phyloP scores from a whole-genome alignment of 2,888 invertebrate species.

The Yponomeuta malinellus region DNA sequence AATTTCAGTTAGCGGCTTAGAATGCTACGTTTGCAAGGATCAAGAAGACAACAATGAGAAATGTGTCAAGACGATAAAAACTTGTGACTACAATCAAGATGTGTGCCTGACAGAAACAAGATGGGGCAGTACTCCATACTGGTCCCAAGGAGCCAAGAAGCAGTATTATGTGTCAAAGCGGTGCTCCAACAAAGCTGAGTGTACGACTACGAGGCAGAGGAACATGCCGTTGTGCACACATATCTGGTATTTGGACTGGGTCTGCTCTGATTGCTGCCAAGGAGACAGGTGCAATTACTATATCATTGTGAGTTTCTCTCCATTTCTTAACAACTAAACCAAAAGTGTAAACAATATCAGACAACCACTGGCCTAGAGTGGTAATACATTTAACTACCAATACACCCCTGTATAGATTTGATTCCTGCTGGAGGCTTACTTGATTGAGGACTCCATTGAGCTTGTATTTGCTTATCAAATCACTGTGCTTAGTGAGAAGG shows the following conservation, averaged over 20 bases:
- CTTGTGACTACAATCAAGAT: conserved; percentile 91
- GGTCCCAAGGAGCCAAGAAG: conserved; percentile 94
- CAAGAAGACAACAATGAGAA: conserved; percentile 96
- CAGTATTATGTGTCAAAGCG: conserved; percentile 95
- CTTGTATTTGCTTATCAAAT: too few relatives aligned
- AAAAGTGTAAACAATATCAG: neutral
- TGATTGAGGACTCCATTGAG: too few relatives aligned
- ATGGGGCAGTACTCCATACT: conserved; percentile 98
- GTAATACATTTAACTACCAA: too few relatives aligned
- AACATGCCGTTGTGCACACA: conserved; percentile 89
- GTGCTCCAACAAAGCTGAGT: conserved; percentile 88
- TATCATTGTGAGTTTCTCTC: conserved; percentile 86
- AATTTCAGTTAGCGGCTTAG: conserved; percentile 79
- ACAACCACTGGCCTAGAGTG: too few relatives aligned
- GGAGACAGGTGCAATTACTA: conserved; percentile 97
- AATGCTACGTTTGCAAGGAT: conserved; percentile 96
- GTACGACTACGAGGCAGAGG: conserved; percentile 81
- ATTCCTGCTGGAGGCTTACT: too few relatives aligned
- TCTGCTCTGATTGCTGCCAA: conserved; percentile 95
- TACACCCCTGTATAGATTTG: too few relatives aligned
- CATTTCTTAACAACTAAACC: neutral
- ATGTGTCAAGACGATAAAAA: conserved; percentile 92
- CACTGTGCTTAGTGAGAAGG: too few relatives aligned
- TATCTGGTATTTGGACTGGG: conserved; percentile 98
- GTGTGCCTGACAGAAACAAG: conserved; percentile 91